A percentile compares a stretch with the other conserved stretches of the same genome.
These are phyloP conservation scores for Melanophora roralis DNA, from an alignment of 2,888 invertebrate genomes.

Conservation along the genomic window DNA sequence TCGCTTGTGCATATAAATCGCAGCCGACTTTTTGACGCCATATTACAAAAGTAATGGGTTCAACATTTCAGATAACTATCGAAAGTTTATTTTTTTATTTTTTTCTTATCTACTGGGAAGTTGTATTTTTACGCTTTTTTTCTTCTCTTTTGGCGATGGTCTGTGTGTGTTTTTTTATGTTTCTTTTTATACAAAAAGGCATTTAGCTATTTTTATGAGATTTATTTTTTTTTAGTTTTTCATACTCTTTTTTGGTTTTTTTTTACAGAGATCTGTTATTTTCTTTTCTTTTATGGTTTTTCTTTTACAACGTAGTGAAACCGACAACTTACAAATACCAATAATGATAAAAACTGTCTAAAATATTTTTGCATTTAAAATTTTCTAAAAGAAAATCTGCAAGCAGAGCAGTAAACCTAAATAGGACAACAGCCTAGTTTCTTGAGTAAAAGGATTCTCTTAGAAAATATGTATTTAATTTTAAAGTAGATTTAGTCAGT, in stretches of 20 bases:
- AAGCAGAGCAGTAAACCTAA: not conserved
- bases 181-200: conserved; percentile 16
- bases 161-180: not conserved
- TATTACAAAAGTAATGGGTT: conserved; percentile 59
- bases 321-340: conserved; percentile 30
- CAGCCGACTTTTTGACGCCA: conserved; percentile 59
- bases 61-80: conserved; percentile 56
- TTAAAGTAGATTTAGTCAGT: conserved; percentile 31
- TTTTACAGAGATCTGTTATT: not conserved
- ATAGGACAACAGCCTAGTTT: not conserved
- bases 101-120: conserved; percentile 42
- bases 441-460: not conserved
- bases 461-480: conserved; percentile 35
- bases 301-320: not conserved
- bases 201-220: conserved; percentile 21
- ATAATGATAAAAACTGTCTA: conserved; percentile 49
- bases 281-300: conserved; percentile 1
- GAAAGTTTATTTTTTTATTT: conserved; percentile 26
- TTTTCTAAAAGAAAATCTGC: not conserved
- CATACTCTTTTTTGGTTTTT: conserved; percentile 1
- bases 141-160: not conserved
- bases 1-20: conserved; percentile 45
- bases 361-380: conserved; percentile 27
- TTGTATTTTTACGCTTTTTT: conserved; percentile 34
- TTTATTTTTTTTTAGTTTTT: not conserved